Evolutionary conservation across 2,888 invertebrate genomes (phyloP).

Genomic region (Dolichopus griseipennis): DNA sequence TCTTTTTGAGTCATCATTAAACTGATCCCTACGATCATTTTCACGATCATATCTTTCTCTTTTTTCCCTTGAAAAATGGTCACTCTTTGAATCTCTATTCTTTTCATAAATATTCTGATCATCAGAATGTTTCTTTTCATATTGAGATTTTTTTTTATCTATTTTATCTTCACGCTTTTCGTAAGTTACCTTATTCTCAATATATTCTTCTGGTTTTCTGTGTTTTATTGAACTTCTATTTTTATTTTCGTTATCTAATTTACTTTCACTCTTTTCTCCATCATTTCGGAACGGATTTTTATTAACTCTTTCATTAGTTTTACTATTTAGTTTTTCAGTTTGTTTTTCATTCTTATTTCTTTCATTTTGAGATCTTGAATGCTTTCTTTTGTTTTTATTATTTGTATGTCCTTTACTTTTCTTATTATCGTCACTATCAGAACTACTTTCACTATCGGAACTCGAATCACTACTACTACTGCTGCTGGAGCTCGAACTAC

Average conservation of each 20-base stretch:
- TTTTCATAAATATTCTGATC: too few relatives aligned
- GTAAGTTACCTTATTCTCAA: too few relatives aligned
- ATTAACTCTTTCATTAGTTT: neutral
- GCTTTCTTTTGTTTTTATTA: conserved; percentile 19
- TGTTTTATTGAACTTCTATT: conserved; percentile 24
- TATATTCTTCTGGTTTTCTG: neutral
- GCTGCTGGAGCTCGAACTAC: conserved; percentile 24
- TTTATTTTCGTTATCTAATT: conserved; percentile 12
- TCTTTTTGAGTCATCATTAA: too few relatives aligned
- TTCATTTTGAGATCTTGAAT: conserved; percentile 13
- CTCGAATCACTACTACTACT: conserved; percentile 17
- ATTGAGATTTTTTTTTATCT: too few relatives aligned
- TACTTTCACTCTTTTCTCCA: conserved; percentile 16
- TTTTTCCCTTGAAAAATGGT: too few relatives aligned
- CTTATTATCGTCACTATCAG: conserved; percentile 19
- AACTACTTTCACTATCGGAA: conserved; percentile 12
- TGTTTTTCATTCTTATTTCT: conserved; percentile 14
- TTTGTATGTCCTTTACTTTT: conserved; percentile 18
- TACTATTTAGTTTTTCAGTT: conserved; percentile 17
- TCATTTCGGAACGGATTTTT: conserved; percentile 10
- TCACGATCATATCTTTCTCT: too few relatives aligned
- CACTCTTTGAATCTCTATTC: too few relatives aligned
- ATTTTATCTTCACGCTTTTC: too few relatives aligned
- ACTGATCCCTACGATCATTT: too few relatives aligned
- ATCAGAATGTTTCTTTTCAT: too few relatives aligned